phyloP scores from a whole-genome alignment of 2,797 vertebrate genomes.

The Chaetophractus vellerosus region DNA sequence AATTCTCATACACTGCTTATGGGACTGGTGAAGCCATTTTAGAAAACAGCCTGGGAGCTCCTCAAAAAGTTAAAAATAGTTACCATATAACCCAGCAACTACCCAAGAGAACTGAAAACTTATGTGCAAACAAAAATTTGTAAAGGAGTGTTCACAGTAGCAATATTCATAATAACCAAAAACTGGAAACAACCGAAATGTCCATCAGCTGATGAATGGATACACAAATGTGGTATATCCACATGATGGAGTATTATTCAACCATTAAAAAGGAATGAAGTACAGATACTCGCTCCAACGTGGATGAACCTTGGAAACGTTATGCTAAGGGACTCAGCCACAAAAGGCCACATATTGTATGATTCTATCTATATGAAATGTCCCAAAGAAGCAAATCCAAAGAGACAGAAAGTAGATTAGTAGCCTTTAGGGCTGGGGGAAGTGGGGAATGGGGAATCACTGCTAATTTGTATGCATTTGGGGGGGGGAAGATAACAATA shows the following conservation, averaged over 20 bases:
- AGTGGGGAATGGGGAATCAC: background rate
- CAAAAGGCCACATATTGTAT: background rate
- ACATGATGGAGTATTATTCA: background rate
- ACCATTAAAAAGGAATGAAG: background rate
- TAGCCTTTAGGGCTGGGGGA: background rate
- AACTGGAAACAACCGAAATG: background rate
- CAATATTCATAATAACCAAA: background rate
- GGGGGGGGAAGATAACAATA: background rate
- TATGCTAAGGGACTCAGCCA: background rate
- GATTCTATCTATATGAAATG: background rate
- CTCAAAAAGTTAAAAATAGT: background rate
- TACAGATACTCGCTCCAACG: background rate
- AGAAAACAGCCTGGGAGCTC: background rate
- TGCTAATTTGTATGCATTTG: background rate
- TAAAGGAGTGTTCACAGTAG: background rate
- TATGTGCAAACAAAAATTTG: background rate
- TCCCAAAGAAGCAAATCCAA: conserved; percentile 8
- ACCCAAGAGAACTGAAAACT: background rate
- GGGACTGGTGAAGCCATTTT: background rate
- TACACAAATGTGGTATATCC: background rate
- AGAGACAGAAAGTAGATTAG: background rate
- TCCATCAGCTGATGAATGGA: background rate
- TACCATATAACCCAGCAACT: background rate
- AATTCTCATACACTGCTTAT: background rate
- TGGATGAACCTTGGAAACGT: background rate